Percentiles rank a stretch among this genome's conserved stretches.
These are phyloP conservation scores for Megaustenia siamemsis DNA, from an alignment of 2,888 invertebrate species.

Conservation along the genomic window DNA sequence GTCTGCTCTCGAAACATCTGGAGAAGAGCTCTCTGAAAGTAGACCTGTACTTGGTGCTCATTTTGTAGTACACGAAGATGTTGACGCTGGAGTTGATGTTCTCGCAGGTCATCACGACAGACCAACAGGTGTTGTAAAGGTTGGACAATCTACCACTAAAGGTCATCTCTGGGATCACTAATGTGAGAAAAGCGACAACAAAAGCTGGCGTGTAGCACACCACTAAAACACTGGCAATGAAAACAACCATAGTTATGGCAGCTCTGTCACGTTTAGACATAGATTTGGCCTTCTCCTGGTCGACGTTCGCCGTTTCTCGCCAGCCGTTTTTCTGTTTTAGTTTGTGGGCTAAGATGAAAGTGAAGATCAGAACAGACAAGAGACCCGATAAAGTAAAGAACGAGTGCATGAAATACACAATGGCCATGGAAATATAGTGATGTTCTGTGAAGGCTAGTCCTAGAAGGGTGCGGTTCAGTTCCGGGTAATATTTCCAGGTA, in stretches of 20 bases:
- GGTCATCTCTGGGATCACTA: background rate
- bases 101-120: background rate
- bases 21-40: background rate
- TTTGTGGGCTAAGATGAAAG: background rate
- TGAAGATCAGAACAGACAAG: background rate
- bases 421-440: too few species aligned
- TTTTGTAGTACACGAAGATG: conserved; percentile 17
- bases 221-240: background rate
- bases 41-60: conserved; percentile 4
- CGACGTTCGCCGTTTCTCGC: background rate
- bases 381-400: background rate
- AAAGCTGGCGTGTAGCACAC: background rate
- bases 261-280: background rate
- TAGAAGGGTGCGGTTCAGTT: background rate
- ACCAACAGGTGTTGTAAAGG: background rate
- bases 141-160: background rate
- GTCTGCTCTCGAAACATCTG: too few species aligned
- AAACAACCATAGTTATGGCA: background rate
- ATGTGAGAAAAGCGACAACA: background rate
- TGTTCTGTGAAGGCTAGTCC: background rate
- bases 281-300: background rate
- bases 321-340: background rate
- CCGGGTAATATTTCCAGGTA: background rate
- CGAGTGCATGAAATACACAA: background rate
- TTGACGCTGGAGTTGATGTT: conserved; percentile 11